phyloP scores from a whole-genome alignment of 2,888 invertebrate species.

The Bugulina stolonifera region DNA sequence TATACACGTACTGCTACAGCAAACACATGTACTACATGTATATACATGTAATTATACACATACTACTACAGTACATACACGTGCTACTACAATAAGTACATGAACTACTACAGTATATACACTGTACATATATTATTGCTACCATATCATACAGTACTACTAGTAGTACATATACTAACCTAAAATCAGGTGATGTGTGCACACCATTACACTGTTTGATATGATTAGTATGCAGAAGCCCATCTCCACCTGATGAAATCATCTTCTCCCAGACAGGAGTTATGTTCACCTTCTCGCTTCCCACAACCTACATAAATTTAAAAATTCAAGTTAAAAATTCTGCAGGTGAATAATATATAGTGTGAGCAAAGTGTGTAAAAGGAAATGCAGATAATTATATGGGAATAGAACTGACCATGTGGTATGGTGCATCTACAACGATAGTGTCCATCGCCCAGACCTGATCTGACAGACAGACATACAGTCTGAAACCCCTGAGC shows the following conservation, averaged over 20 bases:
- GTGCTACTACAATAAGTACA: too few species aligned
- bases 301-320: neutral
- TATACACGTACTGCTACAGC: too few species aligned
- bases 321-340: too few species aligned
- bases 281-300: neutral
- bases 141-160: neutral
- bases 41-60: too few species aligned
- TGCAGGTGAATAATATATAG: too few species aligned
- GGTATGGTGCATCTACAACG: neutral
- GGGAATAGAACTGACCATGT: too few species aligned
- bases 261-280: neutral
- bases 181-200: neutral
- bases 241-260: neutral
- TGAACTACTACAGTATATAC: neutral
- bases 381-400: too few species aligned
- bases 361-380: too few species aligned
- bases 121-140: too few species aligned
- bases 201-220: neutral
- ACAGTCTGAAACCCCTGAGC: neutral
- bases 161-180: neutral
- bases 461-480: neutral
- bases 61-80: neutral
- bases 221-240: neutral
- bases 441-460: slow-evolving; percentile 13
- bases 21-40: too few species aligned